A percentile compares a stretch with the other conserved stretches of the same genome.
Evolutionary conservation across 1,140 invertebrate species (phyloP).

Genomic region (Pissodes strobi): DNA sequence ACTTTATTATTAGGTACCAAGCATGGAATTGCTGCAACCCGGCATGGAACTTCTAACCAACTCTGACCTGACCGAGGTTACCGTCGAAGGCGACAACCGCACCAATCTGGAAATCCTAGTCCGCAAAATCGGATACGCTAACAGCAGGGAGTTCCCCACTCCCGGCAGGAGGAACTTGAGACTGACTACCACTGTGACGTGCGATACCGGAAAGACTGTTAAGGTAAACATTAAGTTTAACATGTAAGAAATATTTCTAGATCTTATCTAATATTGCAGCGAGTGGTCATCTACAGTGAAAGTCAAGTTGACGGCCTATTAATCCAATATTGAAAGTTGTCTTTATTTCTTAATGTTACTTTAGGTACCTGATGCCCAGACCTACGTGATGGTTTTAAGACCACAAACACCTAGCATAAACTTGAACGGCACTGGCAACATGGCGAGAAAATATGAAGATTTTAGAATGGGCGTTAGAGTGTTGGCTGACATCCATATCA

Average conservation of each 20-base stretch:
- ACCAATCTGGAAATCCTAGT: slow-evolving; percentile 87
- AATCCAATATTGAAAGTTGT: background rate
- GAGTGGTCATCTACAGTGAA: too few species aligned
- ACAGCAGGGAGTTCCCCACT: slow-evolving; percentile 87
- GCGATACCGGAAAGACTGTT: slow-evolving; percentile 70
- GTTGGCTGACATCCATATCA: slow-evolving; percentile 78
- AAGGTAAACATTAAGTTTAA: too few species aligned
- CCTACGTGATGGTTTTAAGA: slow-evolving; percentile 85
- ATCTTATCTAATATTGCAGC: too few species aligned
- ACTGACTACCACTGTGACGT: slow-evolving; percentile 77
- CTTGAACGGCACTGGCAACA: slow-evolving; percentile 80
- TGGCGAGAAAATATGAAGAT: slow-evolving; percentile 83
- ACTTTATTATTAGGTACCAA: too few species aligned
- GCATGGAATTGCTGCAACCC: slow-evolving; percentile 75
- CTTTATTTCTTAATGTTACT: too few species aligned
- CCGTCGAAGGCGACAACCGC: slow-evolving; percentile 86
- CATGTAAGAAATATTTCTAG: too few species aligned
- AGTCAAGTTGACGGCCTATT: too few species aligned
- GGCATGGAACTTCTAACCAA: slow-evolving; percentile 75
- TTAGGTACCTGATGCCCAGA: slow-evolving; percentile 72
- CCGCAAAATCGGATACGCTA: slow-evolving; percentile 87
- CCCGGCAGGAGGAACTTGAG: slow-evolving; percentile 88
- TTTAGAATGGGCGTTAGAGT: slow-evolving; percentile 83
- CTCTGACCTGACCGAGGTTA: slow-evolving; percentile 84
- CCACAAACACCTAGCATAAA: slow-evolving; percentile 83